These are phyloP conservation scores for Anableps anableps DNA, from an alignment of 2,797 vertebrate species.

Conservation along the genomic window DNA sequence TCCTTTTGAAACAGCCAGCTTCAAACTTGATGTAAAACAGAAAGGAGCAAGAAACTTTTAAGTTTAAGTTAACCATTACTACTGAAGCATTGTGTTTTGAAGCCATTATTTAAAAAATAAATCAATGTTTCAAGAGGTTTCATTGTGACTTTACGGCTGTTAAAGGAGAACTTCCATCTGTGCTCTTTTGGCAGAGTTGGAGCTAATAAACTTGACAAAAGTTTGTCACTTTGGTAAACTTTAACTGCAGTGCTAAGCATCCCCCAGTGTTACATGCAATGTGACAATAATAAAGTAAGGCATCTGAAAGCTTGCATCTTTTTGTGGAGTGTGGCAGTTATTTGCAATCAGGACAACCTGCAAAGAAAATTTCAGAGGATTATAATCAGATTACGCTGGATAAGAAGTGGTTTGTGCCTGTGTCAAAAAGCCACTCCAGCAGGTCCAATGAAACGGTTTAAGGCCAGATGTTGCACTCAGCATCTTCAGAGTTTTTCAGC, in stretches of 20 bases:
- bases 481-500: neutral
- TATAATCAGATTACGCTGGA: neutral
- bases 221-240: neutral
- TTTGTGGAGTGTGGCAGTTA: neutral
- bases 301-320: neutral
- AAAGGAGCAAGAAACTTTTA: no score
- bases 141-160: constrained; percentile 34
- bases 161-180: constrained; percentile 22
- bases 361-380: neutral
- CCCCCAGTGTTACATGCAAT: neutral
- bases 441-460: neutral
- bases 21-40: no score
- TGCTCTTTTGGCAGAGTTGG: constrained; percentile 15
- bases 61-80: constrained; percentile 25
- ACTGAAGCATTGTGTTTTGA: constrained; percentile 32
- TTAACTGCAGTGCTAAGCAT: neutral
- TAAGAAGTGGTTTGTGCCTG: neutral
- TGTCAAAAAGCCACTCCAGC: neutral
- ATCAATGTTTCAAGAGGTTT: constrained; percentile 36
- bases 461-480: neutral
- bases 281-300: neutral
- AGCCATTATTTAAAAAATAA: constrained; percentile 54
- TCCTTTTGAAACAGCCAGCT: no score
- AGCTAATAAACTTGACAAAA: constrained; percentile 15
- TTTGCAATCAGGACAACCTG: neutral